Evolutionary conservation across 2,113 vertebrate species (phyloP).

Genomic region (Geococcyx californianus): DNA sequence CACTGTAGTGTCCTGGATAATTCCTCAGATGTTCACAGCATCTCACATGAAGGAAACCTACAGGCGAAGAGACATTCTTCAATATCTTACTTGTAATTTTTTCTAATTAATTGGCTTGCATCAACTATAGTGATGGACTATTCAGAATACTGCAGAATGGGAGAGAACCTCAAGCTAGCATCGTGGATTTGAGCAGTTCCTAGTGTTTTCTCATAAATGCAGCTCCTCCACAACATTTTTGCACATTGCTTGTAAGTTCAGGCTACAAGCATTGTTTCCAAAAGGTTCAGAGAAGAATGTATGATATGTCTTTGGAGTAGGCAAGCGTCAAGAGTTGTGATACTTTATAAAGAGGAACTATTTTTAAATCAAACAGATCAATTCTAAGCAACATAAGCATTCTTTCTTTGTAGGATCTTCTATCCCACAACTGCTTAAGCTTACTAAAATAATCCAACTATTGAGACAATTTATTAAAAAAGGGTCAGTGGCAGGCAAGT

Average conservation of each 20-base stretch:
- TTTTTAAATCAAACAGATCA: neutral
- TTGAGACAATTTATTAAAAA: neutral
- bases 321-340: neutral
- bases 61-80: slow-evolving; percentile 1
- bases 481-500: neutral
- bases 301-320: neutral
- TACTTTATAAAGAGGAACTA: neutral
- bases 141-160: neutral
- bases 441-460: neutral
- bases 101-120: neutral
- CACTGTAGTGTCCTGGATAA: neutral
- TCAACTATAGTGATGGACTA: neutral
- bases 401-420: neutral
- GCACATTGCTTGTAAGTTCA: neutral
- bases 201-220: neutral
- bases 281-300: neutral
- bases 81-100: neutral
- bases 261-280: neutral
- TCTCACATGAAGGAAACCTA: slow-evolving; percentile 19
- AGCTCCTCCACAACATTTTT: neutral
- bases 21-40: slow-evolving; percentile 56
- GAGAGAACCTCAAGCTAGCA: neutral
- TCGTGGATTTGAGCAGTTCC: neutral
- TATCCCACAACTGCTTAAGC: neutral
- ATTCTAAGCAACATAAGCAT: neutral